Base-by-base conservation (phyloP, 2,113 vertebrate genomes). In the Amphiprion ocellaris region DNA sequence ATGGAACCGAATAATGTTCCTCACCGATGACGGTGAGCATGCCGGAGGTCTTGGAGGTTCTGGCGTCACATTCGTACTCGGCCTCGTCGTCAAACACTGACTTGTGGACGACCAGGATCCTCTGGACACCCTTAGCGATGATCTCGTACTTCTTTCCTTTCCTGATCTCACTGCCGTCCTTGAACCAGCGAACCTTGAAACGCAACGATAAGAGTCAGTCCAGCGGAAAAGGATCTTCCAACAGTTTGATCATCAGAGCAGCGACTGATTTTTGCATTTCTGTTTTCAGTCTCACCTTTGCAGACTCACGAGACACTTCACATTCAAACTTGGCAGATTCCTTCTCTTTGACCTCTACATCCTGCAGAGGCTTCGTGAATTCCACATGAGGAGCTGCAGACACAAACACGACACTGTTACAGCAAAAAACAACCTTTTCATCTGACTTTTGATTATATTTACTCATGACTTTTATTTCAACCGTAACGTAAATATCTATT, bases 71-170 rank as follows among this genome's bases (percentile, higher is more conserved):
- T 83, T 97, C 97, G 66, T 99, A 99, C 88, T 99, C 98, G 6
- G 98, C 98, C 90, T 99, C 98, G 78, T 99, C 98, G 56, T 97
- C 97, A 30, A 99, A 96, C 14, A 95, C 88, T 4, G 97, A 96
- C 91, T 99, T 99, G 88, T 93, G 97, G 80, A 99, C 61, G 33
- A 98, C 92, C 66, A 99, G 97, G 89, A 96, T 95, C 28, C 93
- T 96, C 78, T 97, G 94, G 60, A 95, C 93, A 54, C 97, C 98
- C 87, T 97, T 97, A 39, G 96, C 93, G 53, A 97, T 95, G 21
- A 99, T 97, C 84, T 99, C 98, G 54, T 98, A 99, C 72, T 99
- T 99, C 88, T 99, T 99, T 82, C 98, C 96, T 92, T 99, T 99
- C 91, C 96, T 95, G 84, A 99, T 97, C 95, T 99, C 98, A 52